phyloP scores from a whole-genome alignment of 2,888 invertebrate genomes.

The Harpagoxenus sublaevis region DNA sequence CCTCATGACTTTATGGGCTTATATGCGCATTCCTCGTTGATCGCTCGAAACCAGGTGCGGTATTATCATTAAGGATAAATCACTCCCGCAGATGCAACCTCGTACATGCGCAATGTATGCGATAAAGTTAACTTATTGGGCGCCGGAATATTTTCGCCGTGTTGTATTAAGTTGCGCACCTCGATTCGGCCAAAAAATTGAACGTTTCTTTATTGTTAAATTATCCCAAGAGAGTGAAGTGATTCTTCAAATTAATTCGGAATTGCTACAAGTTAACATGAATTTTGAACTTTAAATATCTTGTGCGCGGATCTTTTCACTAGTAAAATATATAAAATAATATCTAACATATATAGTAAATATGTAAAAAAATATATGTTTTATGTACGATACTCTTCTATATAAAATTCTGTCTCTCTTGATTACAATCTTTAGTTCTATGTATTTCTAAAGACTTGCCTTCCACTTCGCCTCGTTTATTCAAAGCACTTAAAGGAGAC shows the following conservation, averaged over 20 bases:
- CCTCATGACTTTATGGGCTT: slow-evolving; percentile 72
- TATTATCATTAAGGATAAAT: slow-evolving; percentile 75
- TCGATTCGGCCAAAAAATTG: slow-evolving; percentile 28
- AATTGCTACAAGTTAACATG: slow-evolving; percentile 25
- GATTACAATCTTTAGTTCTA: neutral
- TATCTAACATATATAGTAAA: neutral
- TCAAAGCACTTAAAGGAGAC: slow-evolving; percentile 7
- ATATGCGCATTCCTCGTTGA: slow-evolving; percentile 74
- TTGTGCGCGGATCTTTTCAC: neutral
- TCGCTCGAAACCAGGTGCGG: slow-evolving; percentile 74
- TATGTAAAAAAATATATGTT: neutral
- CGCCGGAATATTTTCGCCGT: slow-evolving; percentile 23
- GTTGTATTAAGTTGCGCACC: slow-evolving; percentile 28
- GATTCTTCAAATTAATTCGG: slow-evolving; percentile 14
- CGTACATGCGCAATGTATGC: slow-evolving; percentile 60
- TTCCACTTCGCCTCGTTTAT: slow-evolving; percentile 15
- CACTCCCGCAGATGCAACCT: slow-evolving; percentile 65
- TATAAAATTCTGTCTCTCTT: neutral
- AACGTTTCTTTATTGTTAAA: slow-evolving; percentile 37
- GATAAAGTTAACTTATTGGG: slow-evolving; percentile 55
- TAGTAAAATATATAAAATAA: neutral
- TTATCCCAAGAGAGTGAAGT: slow-evolving; percentile 3
- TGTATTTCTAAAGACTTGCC: neutral
- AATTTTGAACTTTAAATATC: neutral
- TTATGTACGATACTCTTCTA: neutral